Base-by-base conservation (phyloP, 2,888 invertebrate genomes). In the Pomacea canaliculata region DNA sequence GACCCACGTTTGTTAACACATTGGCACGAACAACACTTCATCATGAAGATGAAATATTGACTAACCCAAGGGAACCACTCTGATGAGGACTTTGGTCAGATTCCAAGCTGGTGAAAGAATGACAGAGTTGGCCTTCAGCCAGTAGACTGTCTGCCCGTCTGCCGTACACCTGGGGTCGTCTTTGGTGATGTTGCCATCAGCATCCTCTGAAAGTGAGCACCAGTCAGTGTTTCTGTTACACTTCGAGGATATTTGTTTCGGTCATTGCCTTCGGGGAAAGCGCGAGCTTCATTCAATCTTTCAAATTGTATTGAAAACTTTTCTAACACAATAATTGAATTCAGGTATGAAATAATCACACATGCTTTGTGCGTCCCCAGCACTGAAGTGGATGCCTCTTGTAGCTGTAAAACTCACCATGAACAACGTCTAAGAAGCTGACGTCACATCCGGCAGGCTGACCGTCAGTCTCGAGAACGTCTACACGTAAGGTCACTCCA, bases 51-150 rank as follows among this genome's bases (percentile, higher is more conserved):
- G 9, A 10, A 37, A 13, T 10, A 68, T 27, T 0, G 13, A 46
- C 68, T 68, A 48, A 68, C 68, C 48, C 4, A 19, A 13, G 19
- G 73, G 73, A n/a, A 66, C 60, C 16, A 73, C 59, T 46, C 56
- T 67, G 46, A 73, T 27, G 27, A 73, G 16, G 37, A 46, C 23
- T 1, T 59, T 46, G 7, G 12, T n/a, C 46, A n/a, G 7, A 8
- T 68, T 23, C 8, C 23, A 13, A 5, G 59, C 5, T 56, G 68
- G 73, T 37, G 73, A 68, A 59, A 73, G 19, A 60, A 73, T 48
- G 18, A 73, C 59, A 10, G 68, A 68, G 56, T 67, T 66, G 8
- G 59, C 73, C 0, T 51, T 7, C 8, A 66, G 59, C 73, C 73
- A 73, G 68, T 51, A 73, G 51, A 56, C 16, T 2, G 51, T 8